Percentiles rank a stretch among this genome's conserved stretches.
Conservation (phyloP, 1,140 invertebrate species). For the Atta texana region DNA sequence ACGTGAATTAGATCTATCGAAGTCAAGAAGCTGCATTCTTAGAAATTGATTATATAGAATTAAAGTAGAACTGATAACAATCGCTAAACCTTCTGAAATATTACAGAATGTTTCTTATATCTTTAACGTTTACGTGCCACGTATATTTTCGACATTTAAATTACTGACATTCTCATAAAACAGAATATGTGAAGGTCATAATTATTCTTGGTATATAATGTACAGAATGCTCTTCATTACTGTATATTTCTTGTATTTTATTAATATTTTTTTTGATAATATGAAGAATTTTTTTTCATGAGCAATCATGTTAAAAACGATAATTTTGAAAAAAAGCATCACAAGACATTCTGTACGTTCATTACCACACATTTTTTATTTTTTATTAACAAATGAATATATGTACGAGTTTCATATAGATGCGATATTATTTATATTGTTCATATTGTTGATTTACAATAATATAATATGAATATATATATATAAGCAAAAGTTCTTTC, state of each 20-base stretch:
- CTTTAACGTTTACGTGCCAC: conserved; percentile 21
- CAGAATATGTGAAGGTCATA: not conserved
- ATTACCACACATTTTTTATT: not conserved
- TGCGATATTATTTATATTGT: conserved; percentile 45
- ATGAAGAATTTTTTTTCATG: not conserved
- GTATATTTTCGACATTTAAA: conserved; percentile 14
- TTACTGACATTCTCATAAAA: conserved; percentile 25
- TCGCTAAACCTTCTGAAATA: not conserved
- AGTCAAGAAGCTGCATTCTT: not conserved
- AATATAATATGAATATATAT: conserved; percentile 23
- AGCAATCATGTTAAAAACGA: not conserved
- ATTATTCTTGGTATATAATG: not conserved
- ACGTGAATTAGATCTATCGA: not conserved
- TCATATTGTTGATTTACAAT: conserved; percentile 21
- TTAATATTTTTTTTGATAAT: not conserved
- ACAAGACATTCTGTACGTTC: not conserved
- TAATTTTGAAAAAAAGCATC: not conserved
- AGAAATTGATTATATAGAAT: not conserved
- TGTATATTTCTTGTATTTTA: not conserved
- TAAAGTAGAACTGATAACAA: not conserved
- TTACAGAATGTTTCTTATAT: conserved; percentile 14
- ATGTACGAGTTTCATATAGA: conserved; percentile 21
- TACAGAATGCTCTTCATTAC: not conserved
- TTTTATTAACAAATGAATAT: conserved; percentile 31
- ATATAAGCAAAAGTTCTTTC: not conserved